Evolutionary conservation across 2,888 invertebrate genomes (phyloP).

Genomic region (Macaria liturata): DNA sequence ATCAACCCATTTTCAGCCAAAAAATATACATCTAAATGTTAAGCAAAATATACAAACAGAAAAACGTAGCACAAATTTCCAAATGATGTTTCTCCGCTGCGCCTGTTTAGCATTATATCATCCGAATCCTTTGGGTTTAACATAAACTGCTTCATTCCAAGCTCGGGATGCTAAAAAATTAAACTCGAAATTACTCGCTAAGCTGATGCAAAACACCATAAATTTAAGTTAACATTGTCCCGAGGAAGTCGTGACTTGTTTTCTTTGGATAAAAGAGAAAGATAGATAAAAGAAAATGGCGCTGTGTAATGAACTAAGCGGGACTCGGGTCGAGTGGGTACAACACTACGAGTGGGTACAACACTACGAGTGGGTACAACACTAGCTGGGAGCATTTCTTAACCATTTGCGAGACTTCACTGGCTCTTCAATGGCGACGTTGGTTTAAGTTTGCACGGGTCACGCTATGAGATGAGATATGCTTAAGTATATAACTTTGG

Average conservation of each 20-base stretch:
- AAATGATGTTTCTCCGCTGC: neutral
- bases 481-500: too few relatives aligned
- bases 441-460: too few relatives aligned
- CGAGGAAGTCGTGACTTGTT: conserved; percentile 53
- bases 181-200: conserved; percentile 49
- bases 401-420: neutral
- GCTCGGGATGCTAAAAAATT: conserved; percentile 46
- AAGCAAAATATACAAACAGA: neutral
- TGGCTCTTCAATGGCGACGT: too few relatives aligned
- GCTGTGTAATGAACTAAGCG: conserved; percentile 38
- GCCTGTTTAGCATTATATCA: conserved; percentile 6
- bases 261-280: conserved; percentile 36
- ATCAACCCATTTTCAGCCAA: too few relatives aligned
- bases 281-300: conserved; percentile 45
- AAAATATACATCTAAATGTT: too few relatives aligned
- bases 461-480: too few relatives aligned
- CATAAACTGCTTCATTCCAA: conserved; percentile 13
- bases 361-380: too few relatives aligned
- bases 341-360: too few relatives aligned
- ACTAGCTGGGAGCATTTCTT: neutral
- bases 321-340: conserved; percentile 13
- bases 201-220: conserved; percentile 46
- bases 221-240: conserved; percentile 58
- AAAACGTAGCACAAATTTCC: neutral
- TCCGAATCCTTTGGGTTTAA: conserved; percentile 7